Percentiles rank a stretch among this genome's conserved stretches.
Conservation (phyloP, 2,888 invertebrate genomes). For the Melanostoma mellinum region DNA sequence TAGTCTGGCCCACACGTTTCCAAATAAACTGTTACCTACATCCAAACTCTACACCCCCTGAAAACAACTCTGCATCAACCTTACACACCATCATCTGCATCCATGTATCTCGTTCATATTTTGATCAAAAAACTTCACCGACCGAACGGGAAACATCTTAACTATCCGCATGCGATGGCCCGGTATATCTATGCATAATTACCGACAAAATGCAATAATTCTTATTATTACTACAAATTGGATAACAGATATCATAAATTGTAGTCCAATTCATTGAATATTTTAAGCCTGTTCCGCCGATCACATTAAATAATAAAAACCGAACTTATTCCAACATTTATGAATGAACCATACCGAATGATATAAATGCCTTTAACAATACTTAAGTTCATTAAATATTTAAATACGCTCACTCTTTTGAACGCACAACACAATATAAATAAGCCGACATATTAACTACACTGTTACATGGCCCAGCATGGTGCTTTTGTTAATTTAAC, state of each 20-base stretch:
- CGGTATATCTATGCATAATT: not conserved
- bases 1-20: too few relatives aligned
- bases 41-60: too few relatives aligned
- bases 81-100: too few relatives aligned
- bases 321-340: constrained; percentile 50
- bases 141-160: not conserved
- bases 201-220: constrained; percentile 30
- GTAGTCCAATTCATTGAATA: constrained; percentile 42
- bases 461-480: constrained; percentile 59
- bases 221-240: constrained; percentile 60
- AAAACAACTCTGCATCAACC: too few relatives aligned
- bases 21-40: too few relatives aligned
- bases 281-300: constrained; percentile 51
- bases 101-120: too few relatives aligned
- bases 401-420: constrained; percentile 56
- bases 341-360: constrained; percentile 63
- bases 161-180: not conserved
- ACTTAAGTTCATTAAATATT: constrained; percentile 72
- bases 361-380: constrained; percentile 65
- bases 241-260: constrained; percentile 59
- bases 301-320: constrained; percentile 62
- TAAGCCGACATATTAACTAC: constrained; percentile 67
- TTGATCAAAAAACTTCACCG: too few relatives aligned
- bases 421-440: constrained; percentile 59
- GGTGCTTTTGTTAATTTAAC: constrained; percentile 71